Base-by-base conservation (phyloP, 2,888 invertebrate species). In the Trissolcus japonicus region DNA sequence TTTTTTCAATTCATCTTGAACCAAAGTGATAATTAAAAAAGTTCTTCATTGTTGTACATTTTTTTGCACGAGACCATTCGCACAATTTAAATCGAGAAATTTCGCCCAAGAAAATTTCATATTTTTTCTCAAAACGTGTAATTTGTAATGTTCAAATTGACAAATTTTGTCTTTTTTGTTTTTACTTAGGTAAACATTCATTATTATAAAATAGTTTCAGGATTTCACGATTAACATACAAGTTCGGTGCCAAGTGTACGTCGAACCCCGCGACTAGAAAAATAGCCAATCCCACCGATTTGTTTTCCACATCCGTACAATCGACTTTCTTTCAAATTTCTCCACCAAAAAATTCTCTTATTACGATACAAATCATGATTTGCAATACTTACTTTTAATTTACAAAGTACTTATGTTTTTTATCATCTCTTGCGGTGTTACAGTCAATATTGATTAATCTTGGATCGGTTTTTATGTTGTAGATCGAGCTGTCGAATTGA, bases 191-290 rank as follows among this genome's bases (percentile, higher is more conserved):
- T 51, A 57, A 63, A 56, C 71, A 63, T 51, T 53, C n/a, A 63
- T 57, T 16, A 16, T 72, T 63, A 59, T 54, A 59, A 72, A 72
- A 59, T 72, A 72, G 53, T 54, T 72, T 59, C 35, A 35, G 59
- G 63, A 48, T 63, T 72, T 59, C 7, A 57, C 48, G 54, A 16
- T 53, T 7, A 59, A 54, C 54, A 60, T 54, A 53, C 40, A 54
- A 71, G 53, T 59, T 54, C 54, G 59, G 54, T 65, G 46, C 43
- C 19, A 71, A 51, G 51, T 63, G 40, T 21, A 51, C 56, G 55
- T 53, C 51, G 57, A 51, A 50, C 57, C 29, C 21, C 4, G 53
- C 35, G 53, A 48, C 61, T 73, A 73, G 61, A 73, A 73, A 73
- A 73, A 73, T 73, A 73, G 60, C 61, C 66, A 66, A 66, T 56